phyloP scores from a whole-genome alignment of 2,888 invertebrate species.

The Arge pagana region DNA sequence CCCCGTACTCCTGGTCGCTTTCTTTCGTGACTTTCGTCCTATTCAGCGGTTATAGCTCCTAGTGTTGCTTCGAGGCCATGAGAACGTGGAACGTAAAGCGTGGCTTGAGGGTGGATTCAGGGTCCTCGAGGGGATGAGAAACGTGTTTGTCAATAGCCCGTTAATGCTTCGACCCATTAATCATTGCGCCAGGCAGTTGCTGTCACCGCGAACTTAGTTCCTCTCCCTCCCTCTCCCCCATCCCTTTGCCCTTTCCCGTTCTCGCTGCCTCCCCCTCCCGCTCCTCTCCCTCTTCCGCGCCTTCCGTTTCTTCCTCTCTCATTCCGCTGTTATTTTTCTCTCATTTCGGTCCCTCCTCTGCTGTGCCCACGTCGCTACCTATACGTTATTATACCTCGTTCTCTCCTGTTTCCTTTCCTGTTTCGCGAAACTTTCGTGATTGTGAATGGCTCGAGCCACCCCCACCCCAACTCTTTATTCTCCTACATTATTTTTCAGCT shows the following conservation, averaged over 20 bases:
- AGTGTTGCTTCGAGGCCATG: constrained; percentile 7
- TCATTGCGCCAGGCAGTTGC: constrained; percentile 54
- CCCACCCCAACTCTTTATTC: no score
- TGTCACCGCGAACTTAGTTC: constrained; percentile 45
- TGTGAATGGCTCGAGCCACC: no score
- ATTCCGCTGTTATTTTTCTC: constrained; percentile 12
- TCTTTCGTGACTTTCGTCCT: constrained; percentile 36
- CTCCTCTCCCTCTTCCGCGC: constrained; percentile 24
- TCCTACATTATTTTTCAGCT: constrained; percentile 17
- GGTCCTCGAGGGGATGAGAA: constrained; percentile 40
- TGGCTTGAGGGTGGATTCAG: constrained; percentile 14
- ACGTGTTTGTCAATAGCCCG: constrained; percentile 59
- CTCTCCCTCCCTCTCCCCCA: constrained; percentile 30
- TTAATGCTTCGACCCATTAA: constrained; percentile 61
- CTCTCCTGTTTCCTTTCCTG: no score
- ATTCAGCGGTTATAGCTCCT: constrained; percentile 39
- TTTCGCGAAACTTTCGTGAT: no score
- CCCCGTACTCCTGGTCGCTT: constrained; percentile 39
- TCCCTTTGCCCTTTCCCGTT: constrained; percentile 16
- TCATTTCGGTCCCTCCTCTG: no score
- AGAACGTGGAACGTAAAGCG: constrained; percentile 25
- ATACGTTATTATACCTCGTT: no score
- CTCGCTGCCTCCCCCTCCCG: constrained; percentile 21
- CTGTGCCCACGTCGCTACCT: no score
- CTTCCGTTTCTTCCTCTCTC: constrained; percentile 20